Conservation (phyloP, 2,888 invertebrate genomes). For the Caenorhabditis angaria region DNA sequence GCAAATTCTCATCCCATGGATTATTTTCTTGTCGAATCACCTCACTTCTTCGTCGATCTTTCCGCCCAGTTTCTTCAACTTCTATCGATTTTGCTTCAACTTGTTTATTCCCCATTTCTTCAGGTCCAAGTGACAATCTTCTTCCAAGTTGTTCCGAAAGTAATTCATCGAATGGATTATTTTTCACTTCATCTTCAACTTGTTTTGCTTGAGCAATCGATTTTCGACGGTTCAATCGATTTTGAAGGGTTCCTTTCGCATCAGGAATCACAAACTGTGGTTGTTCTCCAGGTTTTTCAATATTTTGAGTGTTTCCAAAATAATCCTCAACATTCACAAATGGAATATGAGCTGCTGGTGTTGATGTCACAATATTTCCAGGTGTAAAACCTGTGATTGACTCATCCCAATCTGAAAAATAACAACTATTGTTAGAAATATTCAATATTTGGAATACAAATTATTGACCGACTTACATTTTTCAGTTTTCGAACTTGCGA, state of each 20-base stretch:
- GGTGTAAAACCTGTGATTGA: no score
- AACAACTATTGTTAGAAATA: no score
- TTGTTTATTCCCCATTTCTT: conserved; percentile 15
- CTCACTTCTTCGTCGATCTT: conserved; percentile 39
- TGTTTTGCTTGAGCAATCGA: not conserved
- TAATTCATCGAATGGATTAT: not conserved
- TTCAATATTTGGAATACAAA: not conserved
- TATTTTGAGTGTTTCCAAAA: conserved; percentile 25
- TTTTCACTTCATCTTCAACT: no score
- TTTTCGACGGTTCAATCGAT: not conserved
- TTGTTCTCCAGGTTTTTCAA: conserved; percentile 7
- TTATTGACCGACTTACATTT: conserved; percentile 12
- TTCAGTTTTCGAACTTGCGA: not conserved
- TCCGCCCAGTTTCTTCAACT: conserved; percentile 25
- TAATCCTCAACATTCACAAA: conserved; percentile 24
- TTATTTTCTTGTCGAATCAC: conserved; percentile 75
- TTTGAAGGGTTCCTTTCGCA: conserved; percentile 7
- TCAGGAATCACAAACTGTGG: conserved; percentile 18
- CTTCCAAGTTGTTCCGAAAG: no score
- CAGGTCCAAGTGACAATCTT: conserved; percentile 30
- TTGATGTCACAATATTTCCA: conserved; percentile 26
- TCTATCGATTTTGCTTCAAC: conserved; percentile 3
- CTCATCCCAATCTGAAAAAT: conserved; percentile 24
- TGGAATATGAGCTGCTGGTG: conserved; percentile 23
- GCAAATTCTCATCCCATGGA: conserved; percentile 83